Evolutionary conservation across 1,140 invertebrate genomes (phyloP), one percentile per base, ranked within the genome.

Genomic region (Mylabris phalerata): DNA sequence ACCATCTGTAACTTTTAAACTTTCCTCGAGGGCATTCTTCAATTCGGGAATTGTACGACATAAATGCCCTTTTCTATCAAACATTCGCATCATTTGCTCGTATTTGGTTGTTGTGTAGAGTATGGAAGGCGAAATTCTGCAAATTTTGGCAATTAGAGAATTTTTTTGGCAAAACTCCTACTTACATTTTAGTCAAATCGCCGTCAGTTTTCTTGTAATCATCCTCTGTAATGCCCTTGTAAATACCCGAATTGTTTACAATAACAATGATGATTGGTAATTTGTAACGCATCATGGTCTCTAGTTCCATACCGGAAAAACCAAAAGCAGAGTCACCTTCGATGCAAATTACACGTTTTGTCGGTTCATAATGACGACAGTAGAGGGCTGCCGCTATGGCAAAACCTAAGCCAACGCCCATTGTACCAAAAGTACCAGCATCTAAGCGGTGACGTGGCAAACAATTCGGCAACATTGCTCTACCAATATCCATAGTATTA

Each of bases 401-500:
- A 77, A 93, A 98, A 10, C 94, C 95, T 2, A 88, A 81, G 11
- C 79, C 80, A 80, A 52, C 93, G 10, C 95, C 95, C 94, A 98
- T 98, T 0, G 95, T 98, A 13, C 93, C 95, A 78, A 96, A 98
- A 9, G 94, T 94, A 10, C 88, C 90, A n/a, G 90, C 89, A 74
- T 92, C 93, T 26, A 93, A 75, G 42, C 94, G 82, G 72, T 95
- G 92, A 43, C 92, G 77, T 0, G 94, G 92, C 48, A 86, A 73
- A 55, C 82, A 79, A 70, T 97, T 96, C 3, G 87, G 75, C 11
- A 98, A 75, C 74, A 98, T 86, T 0, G 92, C 87, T 45, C 95
- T 81, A 2, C 95, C 93, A 70, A 98, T 98, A 68, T 98, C 95
- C 95, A 98, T 98, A 1, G 95, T 98, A 72, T 98, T 98, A 9